Evolutionary conservation across 2,113 vertebrate species (phyloP).

Genomic region (Sylvilagus bachmani): DNA sequence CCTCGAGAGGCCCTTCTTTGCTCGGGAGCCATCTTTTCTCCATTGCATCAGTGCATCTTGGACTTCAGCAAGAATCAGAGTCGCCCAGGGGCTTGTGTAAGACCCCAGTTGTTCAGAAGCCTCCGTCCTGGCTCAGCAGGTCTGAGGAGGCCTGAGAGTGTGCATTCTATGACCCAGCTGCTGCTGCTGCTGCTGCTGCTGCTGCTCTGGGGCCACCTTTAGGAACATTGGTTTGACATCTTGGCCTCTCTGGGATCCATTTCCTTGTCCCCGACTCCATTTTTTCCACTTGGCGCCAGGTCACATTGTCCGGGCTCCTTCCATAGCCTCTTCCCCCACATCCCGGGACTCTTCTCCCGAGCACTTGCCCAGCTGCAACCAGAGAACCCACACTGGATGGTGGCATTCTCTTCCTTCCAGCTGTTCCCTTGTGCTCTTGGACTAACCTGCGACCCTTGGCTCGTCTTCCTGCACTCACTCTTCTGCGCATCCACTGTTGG

Average conservation of each 20-base stretch:
- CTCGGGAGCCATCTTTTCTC: background rate
- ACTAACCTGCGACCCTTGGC: background rate
- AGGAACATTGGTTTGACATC: background rate
- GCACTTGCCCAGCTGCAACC: background rate
- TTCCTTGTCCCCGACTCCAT: background rate
- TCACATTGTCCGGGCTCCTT: background rate
- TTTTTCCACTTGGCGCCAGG: background rate
- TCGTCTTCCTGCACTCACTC: background rate
- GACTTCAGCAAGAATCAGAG: background rate
- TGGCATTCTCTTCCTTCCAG: background rate
- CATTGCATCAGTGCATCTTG: background rate
- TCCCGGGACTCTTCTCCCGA: background rate
- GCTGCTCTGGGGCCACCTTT: background rate
- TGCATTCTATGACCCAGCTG: background rate
- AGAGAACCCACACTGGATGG: background rate
- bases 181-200: background rate
- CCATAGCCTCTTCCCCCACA: too few relatives aligned
- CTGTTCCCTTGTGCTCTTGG: background rate
- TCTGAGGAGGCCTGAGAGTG: background rate
- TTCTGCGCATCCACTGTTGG: background rate
- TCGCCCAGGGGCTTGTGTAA: background rate
- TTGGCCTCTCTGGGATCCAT: background rate
- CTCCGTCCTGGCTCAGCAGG: background rate
- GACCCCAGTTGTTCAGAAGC: background rate
- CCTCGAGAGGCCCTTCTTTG: fast-evolving